phyloP scores from a whole-genome alignment of 1,140 invertebrate species.

The Gyrodactylus salaris region DNA sequence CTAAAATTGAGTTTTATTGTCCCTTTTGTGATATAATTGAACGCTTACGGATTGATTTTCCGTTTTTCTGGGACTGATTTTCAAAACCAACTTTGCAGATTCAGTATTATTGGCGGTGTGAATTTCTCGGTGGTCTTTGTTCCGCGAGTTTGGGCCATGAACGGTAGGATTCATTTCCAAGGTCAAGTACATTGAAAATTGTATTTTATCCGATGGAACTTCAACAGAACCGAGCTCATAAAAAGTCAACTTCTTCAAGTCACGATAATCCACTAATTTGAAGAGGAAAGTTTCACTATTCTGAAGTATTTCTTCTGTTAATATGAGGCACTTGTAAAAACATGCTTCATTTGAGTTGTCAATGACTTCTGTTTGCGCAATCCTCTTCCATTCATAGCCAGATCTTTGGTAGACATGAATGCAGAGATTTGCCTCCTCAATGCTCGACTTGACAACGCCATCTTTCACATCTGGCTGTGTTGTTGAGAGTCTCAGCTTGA shows the following conservation, averaged over 20 bases:
- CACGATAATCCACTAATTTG: background rate
- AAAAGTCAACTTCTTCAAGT: background rate
- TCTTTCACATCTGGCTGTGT: background rate
- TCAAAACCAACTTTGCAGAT: background rate
- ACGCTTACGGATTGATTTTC: background rate
- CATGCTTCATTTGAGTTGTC: background rate
- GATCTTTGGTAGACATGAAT: background rate
- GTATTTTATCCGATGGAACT: background rate
- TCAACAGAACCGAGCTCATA: background rate
- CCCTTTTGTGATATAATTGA: too few species aligned
- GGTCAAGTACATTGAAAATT: background rate
- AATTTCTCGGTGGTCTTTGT: background rate
- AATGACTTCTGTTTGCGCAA: background rate
- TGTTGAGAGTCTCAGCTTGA: background rate
- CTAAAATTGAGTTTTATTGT: too few species aligned
- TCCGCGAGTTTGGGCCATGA: background rate
- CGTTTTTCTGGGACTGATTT: background rate
- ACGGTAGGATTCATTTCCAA: background rate
- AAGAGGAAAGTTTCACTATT: background rate
- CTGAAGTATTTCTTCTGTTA: background rate
- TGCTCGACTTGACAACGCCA: background rate
- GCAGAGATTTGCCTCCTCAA: background rate
- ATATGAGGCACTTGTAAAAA: background rate
- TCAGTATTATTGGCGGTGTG: background rate
- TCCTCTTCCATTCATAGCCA: background rate